Evolutionary conservation across 1,140 invertebrate genomes (phyloP), one percentile per base, ranked within the genome.

Genomic region (Anthonomus grandis): DNA sequence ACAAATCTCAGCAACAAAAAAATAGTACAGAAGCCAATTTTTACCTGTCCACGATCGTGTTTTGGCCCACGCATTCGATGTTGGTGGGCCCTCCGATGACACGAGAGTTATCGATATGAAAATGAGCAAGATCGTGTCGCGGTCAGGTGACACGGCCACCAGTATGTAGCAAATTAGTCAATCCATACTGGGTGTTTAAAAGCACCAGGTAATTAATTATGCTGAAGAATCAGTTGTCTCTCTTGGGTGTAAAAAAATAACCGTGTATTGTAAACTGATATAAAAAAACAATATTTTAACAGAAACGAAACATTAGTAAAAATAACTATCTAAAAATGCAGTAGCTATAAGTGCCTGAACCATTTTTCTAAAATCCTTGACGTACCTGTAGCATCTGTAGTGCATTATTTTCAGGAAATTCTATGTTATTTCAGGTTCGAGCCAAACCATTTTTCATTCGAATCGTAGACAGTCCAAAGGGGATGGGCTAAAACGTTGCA

Each of bases 341-440:
- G n/a, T n/a, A n/a, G n/a, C n/a, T n/a, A n/a, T 57, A 57, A 42
- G 50, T 57, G 21, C 45, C 50, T 10, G 9, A 18, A 45, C 50
- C 46, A 57, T 57, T 57, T 57, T 57, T 57, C 55, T 57, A 42
- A 27, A 15, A 12, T n/a, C 21, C 36, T n/a, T 25, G 55, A 50
- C 55, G 36, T 57, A 57, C 55, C 55, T 57, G 55, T 57, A 57
- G 55, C 46, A 57, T 57, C 37, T 57, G 55, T 57, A 57, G 27
- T 57, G 46, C 55, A 57, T 57, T 57, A 57, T 45, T 57, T 57
- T 57, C 37, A 57, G 55, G 55, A 57, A 57, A 57, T 57, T 57
- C 55, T 38, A 57, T 57, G 49, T 57, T 57, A 57, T 57, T 57
- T 57, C 48, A 38, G 46, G 37, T 57, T 45, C 37, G 55, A 27